Conservation (phyloP, 1,140 invertebrate species). For the Orchestia grillus region DNA sequence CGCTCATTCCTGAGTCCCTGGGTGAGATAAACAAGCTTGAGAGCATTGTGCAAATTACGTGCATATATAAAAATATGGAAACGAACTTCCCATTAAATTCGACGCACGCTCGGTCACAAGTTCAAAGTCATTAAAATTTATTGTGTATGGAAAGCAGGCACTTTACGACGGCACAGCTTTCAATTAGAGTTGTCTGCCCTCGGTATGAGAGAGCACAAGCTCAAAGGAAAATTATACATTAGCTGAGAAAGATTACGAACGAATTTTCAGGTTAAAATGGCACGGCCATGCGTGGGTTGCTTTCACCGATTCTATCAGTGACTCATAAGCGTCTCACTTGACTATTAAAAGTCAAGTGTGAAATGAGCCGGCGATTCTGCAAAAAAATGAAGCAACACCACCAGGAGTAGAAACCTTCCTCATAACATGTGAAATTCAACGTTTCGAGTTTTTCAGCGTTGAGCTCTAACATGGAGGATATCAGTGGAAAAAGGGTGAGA, state of each 20-base stretch:
- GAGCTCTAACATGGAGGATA: background rate
- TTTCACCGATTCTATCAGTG: constrained; percentile 27
- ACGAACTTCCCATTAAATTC: constrained; percentile 41
- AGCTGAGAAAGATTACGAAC: constrained; percentile 12
- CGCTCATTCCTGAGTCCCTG: background rate
- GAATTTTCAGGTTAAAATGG: constrained; percentile 29
- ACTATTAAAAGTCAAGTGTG: background rate
- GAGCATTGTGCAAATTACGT: constrained; percentile 26
- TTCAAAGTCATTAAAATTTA: constrained; percentile 48
- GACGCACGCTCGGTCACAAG: constrained; percentile 31
- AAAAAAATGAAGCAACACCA: background rate
- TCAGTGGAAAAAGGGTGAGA: too few species aligned
- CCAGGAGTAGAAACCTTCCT: background rate
- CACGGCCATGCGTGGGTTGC: constrained; percentile 2
- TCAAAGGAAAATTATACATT: constrained; percentile 43
- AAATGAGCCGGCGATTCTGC: background rate
- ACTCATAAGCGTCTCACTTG: constrained; percentile 4
- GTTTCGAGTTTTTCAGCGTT: background rate
- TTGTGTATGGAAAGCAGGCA: constrained; percentile 6
- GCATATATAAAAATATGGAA: constrained; percentile 40
- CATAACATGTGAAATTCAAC: background rate
- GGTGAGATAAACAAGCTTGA: constrained; percentile 11
- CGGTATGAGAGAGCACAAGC: constrained; percentile 37
- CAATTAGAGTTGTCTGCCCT: constrained; percentile 33
- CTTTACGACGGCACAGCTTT: constrained; percentile 39